Conservation (phyloP, 2,113 vertebrate species). For the Mugil cephalus region DNA sequence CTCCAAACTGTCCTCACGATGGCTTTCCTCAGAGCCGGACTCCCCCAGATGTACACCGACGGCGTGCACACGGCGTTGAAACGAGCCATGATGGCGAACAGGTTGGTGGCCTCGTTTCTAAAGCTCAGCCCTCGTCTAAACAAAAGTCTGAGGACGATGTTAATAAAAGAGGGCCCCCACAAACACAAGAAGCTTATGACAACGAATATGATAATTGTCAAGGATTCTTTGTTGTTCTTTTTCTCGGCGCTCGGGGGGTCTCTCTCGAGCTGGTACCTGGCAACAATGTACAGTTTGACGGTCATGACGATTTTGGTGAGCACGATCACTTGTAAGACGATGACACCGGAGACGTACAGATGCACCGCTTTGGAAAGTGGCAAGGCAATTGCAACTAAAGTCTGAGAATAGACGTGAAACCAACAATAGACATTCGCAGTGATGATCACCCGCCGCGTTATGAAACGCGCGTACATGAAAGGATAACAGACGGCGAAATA, state of each 20-base stretch:
- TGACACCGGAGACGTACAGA: slow-evolving; percentile 80
- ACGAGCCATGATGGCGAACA: slow-evolving; percentile 82
- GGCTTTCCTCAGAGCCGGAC: slow-evolving; percentile 77
- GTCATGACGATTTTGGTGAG: slow-evolving; percentile 83
- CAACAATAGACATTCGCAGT: slow-evolving; percentile 77
- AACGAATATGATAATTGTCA: slow-evolving; percentile 84
- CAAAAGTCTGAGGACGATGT: slow-evolving; percentile 81
- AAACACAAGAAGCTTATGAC: slow-evolving; percentile 82
- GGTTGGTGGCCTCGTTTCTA: slow-evolving; percentile 82
- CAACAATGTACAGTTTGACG: slow-evolving; percentile 82
- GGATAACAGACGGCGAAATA: slow-evolving; percentile 83
- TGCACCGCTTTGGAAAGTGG: slow-evolving; percentile 77
- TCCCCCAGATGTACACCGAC: slow-evolving; percentile 82
- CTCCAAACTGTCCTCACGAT: slow-evolving; percentile 75
- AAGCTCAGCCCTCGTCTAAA: slow-evolving; percentile 74
- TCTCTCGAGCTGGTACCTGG: slow-evolving; percentile 77
- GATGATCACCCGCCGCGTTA: slow-evolving; percentile 68
- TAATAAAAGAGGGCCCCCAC: slow-evolving; percentile 84
- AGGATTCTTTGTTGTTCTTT: slow-evolving; percentile 81
- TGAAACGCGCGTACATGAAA: slow-evolving; percentile 80
- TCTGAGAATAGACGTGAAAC: slow-evolving; percentile 79
- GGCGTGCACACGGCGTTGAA: slow-evolving; percentile 83
- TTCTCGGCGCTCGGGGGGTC: slow-evolving; percentile 75
- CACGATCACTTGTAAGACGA: slow-evolving; percentile 80
- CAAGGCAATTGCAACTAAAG: slow-evolving; percentile 75